phyloP scores from a whole-genome alignment of 1,140 invertebrate species.

The Teleopsis dalmanni region DNA sequence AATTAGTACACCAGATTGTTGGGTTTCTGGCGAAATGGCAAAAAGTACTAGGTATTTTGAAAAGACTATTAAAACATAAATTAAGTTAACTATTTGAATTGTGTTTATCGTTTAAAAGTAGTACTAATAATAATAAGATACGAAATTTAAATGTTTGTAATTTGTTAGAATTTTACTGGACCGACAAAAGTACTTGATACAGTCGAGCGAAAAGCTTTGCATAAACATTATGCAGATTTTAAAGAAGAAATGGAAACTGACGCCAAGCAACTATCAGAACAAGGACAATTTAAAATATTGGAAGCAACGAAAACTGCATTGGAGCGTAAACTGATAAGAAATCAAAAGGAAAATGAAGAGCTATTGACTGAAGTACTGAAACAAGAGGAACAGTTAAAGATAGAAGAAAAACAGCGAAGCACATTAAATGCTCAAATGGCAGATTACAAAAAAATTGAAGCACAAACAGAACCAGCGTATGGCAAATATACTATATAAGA shows the following conservation, averaged over 20 bases:
- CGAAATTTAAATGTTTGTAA: background rate
- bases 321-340: constrained; percentile 33
- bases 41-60: too few species aligned
- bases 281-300: constrained; percentile 48
- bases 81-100: too few species aligned
- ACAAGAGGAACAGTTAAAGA: constrained; percentile 36
- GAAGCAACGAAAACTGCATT: constrained; percentile 51
- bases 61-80: too few species aligned
- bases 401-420: constrained; percentile 33
- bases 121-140: too few species aligned
- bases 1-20: too few species aligned
- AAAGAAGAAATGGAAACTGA: constrained; percentile 43
- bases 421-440: constrained; percentile 35
- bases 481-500: background rate
- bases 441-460: constrained; percentile 45
- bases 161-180: background rate
- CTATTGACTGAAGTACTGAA: constrained; percentile 44
- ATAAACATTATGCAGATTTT: constrained; percentile 52
- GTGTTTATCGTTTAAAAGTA: too few species aligned
- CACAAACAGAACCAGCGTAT: constrained; percentile 47
- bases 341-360: constrained; percentile 36
- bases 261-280: constrained; percentile 43
- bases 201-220: constrained; percentile 43
- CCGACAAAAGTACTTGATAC: constrained; percentile 23
- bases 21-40: too few species aligned